Conservation (phyloP, 2,797 vertebrate genomes). For the Notoglanidium macrostoma region DNA sequence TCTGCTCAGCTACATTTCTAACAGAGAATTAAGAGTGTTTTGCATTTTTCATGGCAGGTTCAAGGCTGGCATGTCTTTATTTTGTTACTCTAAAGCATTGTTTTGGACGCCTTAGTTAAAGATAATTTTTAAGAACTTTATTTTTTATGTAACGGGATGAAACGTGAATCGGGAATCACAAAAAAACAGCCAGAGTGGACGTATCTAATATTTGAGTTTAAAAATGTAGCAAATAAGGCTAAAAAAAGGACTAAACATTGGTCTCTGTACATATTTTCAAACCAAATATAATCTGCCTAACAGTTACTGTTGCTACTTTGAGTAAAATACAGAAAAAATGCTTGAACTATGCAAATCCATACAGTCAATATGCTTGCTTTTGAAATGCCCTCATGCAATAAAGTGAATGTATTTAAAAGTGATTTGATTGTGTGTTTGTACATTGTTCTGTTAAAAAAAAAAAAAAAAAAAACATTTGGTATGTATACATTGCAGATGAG, state of each 20-base stretch:
- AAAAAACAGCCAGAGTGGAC: slow-evolving; percentile 51
- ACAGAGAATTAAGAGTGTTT: slow-evolving; percentile 60
- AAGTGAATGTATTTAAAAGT: slow-evolving; percentile 76
- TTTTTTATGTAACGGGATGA: slow-evolving; percentile 68
- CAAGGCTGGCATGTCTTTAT: slow-evolving; percentile 62
- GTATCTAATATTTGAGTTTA: slow-evolving; percentile 65
- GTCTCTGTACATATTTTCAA: slow-evolving; percentile 69
- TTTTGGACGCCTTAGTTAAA: slow-evolving; percentile 59
- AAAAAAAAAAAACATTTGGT: background rate
- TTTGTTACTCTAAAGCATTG: slow-evolving; percentile 64
- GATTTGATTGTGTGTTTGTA: slow-evolving; percentile 61
- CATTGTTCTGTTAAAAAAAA: background rate
- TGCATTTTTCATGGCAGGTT: slow-evolving; percentile 62
- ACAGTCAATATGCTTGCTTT: slow-evolving; percentile 73
- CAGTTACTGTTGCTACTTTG: slow-evolving; percentile 65
- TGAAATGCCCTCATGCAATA: slow-evolving; percentile 73
- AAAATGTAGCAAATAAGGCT: slow-evolving; percentile 69
- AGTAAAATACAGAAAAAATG: slow-evolving; percentile 61
- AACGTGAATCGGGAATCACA: slow-evolving; percentile 51
- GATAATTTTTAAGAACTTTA: slow-evolving; percentile 58
- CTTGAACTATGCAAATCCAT: slow-evolving; percentile 78
- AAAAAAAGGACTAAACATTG: slow-evolving; percentile 58
- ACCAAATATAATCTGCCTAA: slow-evolving; percentile 65
- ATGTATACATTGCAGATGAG: background rate
- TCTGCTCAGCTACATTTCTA: slow-evolving; percentile 61